Evolutionary conservation across 1,140 invertebrate genomes (phyloP), one percentile per base, ranked within the genome.

Genomic region (Ectropis grisescens): DNA sequence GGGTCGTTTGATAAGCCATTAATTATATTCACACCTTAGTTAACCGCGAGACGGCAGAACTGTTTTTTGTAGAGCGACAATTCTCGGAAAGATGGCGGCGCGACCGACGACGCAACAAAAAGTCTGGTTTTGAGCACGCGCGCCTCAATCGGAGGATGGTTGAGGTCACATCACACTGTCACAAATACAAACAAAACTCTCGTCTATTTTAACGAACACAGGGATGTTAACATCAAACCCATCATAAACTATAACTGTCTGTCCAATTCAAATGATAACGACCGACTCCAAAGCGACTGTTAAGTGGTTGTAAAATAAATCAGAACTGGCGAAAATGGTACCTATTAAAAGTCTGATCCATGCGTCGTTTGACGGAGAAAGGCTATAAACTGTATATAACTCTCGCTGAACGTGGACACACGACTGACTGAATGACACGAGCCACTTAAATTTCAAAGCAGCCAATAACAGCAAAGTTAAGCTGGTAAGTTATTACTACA

Each of bases 1-100:
- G 65, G 65, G 15, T 32, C 43, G 46, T 75, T 75, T 71, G 62
- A 71, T 64, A 45, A 38, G 51, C 47, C 58, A 69, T 75, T 64
- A 69, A 70, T 75, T 75, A 69, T 69, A 71, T 75, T 75, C 59
- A 75, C 70, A 71, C 70, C 70, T 75, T 49, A 41, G 53, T 45
- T 36, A 55, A 48, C 41, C 49, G 41, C 47, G 42, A 31, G 44
- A 33, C 37, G 14, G 39, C 37, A 44, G 15, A 29, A 46, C 43
- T 59, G 57, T 59, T 64, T 59, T 34, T 40, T 33, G 10, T 24
- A 42, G 38, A 41, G 45, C 37, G 58, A 56, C 58, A 57, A 36
- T 75, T 71, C 70, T 60, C 15, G 50, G 70, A 75, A 74, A 56
- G 30, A 49, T 41, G 50, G 51, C 55, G 55, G 37, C 41, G 36